phyloP scores from a whole-genome alignment of 2,113 vertebrate genomes.

The Spea bombifrons region DNA sequence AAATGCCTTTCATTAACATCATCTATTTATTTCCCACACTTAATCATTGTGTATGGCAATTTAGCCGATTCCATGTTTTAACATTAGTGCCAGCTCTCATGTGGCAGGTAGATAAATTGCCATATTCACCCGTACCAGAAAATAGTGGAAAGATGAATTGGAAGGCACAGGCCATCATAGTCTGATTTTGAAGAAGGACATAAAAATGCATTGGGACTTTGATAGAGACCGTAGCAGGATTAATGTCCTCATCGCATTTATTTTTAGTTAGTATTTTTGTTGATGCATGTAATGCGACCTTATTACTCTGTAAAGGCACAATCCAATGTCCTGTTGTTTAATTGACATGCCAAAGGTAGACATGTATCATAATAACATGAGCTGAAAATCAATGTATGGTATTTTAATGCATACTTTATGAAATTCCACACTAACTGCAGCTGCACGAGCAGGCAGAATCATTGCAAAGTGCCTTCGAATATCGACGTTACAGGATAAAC shows the following conservation, averaged over 20 bases:
- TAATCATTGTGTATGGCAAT: conserved; percentile 39
- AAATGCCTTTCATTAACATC: conserved; percentile 42
- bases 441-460: conserved; percentile 19
- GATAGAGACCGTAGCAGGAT: neutral
- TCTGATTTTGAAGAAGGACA: conserved; percentile 19
- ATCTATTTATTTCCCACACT: conserved; percentile 43
- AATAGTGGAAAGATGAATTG: conserved; percentile 42
- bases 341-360: conserved; percentile 26
- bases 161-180: conserved; percentile 10
- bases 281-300: neutral
- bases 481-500: conserved; percentile 33
- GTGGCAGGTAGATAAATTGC: conserved; percentile 40
- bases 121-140: conserved; percentile 8
- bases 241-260: neutral
- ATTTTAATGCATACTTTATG: conserved; percentile 11
- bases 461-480: conserved; percentile 36
- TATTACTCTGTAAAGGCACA: neutral
- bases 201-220: neutral
- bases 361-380: neutral
- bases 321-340: neutral
- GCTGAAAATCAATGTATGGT: conserved; percentile 16
- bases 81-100: conserved; percentile 26
- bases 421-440: conserved; percentile 19
- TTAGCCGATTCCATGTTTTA: conserved; percentile 42
- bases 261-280: neutral